Percentiles rank a stretch among this genome's conserved stretches.
These are phyloP conservation scores for Xenus cinereus DNA, from an alignment of 2,113 vertebrate species.

Conservation along the genomic window DNA sequence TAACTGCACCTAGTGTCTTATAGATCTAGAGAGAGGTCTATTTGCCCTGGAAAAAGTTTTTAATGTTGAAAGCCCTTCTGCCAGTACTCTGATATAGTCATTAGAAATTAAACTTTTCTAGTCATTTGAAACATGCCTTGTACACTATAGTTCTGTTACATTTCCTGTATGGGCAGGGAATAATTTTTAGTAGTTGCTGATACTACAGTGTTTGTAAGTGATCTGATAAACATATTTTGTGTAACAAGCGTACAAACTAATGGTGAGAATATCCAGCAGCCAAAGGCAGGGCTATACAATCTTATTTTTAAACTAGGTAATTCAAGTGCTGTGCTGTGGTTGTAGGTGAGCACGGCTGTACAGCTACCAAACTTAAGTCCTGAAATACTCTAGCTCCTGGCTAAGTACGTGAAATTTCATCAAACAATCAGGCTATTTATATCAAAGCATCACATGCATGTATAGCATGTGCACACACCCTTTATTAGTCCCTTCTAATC, in stretches of 20 bases:
- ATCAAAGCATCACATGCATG: rapidly evolving
- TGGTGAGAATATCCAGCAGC: neutral
- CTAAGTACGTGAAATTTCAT: neutral
- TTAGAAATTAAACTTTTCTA: neutral
- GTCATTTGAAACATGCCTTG: neutral
- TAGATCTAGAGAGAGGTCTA: neutral
- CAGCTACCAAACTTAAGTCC: neutral
- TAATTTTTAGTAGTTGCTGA: neutral
- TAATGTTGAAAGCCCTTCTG: neutral
- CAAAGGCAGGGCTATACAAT: neutral
- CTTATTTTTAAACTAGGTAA: neutral
- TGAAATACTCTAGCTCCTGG: neutral
- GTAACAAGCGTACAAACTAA: neutral
- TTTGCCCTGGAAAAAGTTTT: neutral
- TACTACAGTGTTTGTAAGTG: neutral
- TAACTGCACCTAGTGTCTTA: neutral
- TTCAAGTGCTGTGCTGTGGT: neutral
- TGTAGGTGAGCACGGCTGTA: neutral
- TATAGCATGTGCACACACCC: neutral
- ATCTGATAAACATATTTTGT: neutral
- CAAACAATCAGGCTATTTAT: neutral
- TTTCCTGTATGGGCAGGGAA: neutral
- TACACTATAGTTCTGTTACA: neutral
- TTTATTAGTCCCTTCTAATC: neutral
- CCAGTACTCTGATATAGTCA: neutral